Evolutionary conservation across 64 coral and sea anemone genomes (phyloP).

Genomic region (Hydrozoanthus tunicans): DNA sequence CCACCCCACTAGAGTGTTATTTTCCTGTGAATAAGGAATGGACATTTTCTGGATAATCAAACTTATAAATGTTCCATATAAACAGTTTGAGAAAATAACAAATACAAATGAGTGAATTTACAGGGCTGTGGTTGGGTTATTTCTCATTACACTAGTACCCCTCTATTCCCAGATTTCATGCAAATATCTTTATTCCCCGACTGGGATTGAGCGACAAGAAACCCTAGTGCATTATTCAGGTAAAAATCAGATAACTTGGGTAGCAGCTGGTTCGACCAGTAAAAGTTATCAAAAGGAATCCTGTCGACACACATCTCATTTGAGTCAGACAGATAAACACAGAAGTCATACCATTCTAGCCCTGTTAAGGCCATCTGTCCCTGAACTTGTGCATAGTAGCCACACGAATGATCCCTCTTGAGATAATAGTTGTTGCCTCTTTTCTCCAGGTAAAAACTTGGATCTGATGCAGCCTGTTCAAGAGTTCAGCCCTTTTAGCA

Average conservation of each 20-base stretch:
- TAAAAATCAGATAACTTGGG: conserved; percentile 48
- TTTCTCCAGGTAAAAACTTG: conserved; percentile 45
- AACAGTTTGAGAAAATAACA: not conserved
- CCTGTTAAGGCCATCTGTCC: conserved; percentile 46
- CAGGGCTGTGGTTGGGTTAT: not conserved
- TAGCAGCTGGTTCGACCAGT: conserved; percentile 32
- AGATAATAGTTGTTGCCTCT: conserved; percentile 1
- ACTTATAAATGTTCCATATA: not conserved
- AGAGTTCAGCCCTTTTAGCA: conserved; percentile 27
- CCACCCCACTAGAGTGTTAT: conserved; percentile 6
- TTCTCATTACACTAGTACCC: not conserved
- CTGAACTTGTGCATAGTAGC: conserved; percentile 60
- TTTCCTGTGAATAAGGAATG: conserved; percentile 2
- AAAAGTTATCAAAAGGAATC: conserved; percentile 34
- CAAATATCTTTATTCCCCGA: conserved; percentile 1
- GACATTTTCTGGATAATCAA: conserved; percentile 10
- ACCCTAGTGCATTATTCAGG: conserved; percentile 40
- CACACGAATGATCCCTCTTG: conserved; percentile 16
- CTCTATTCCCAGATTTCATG: not conserved
- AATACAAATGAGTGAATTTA: conserved; percentile 3
- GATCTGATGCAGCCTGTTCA: conserved; percentile 34
- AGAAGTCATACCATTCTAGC: conserved; percentile 62
- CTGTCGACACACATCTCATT: conserved; percentile 62
- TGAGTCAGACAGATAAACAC: conserved; percentile 50
- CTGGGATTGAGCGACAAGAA: conserved; percentile 41